Conservation (phyloP, 2,888 invertebrate genomes). For the Drosophila monieri region DNA sequence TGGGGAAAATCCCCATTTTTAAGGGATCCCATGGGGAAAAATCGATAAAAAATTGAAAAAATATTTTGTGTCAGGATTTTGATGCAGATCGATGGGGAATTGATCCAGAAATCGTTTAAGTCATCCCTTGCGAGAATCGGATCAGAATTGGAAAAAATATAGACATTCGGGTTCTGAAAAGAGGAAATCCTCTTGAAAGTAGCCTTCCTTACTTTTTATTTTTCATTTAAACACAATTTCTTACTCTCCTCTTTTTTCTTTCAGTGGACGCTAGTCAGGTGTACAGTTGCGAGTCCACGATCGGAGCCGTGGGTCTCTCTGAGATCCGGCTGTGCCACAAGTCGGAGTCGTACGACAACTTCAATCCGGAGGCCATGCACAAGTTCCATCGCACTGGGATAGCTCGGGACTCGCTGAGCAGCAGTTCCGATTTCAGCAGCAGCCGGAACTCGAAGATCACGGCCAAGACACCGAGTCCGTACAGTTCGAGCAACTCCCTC, state of each 20-base stretch:
- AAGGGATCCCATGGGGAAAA: no score
- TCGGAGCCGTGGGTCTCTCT: conserved; percentile 84
- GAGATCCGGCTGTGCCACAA: conserved; percentile 84
- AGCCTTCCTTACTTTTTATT: neutral
- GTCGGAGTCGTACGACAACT: conserved; percentile 82
- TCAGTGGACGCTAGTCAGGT: conserved; percentile 83
- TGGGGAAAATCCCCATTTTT: no score
- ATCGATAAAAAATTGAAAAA: no score
- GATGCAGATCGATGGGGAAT: no score
- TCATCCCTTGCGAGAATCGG: no score
- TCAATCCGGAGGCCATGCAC: conserved; percentile 82
- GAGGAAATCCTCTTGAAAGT: no score
- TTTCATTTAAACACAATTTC: neutral
- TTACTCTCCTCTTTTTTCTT: neutral
- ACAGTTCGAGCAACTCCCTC: conserved; percentile 84
- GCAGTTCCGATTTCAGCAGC: conserved; percentile 83
- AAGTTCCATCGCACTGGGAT: conserved; percentile 81
- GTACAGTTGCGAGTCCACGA: conserved; percentile 83
- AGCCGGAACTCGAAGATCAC: conserved; percentile 83
- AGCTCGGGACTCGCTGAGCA: conserved; percentile 82
- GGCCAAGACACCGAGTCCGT: conserved; percentile 83
- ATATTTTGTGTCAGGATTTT: no score
- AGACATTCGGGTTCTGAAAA: no score
- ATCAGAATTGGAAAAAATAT: no score
- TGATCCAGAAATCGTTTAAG: no score